Conservation (phyloP, 2,113 vertebrate species). For the Oenanthe oenanthe region DNA sequence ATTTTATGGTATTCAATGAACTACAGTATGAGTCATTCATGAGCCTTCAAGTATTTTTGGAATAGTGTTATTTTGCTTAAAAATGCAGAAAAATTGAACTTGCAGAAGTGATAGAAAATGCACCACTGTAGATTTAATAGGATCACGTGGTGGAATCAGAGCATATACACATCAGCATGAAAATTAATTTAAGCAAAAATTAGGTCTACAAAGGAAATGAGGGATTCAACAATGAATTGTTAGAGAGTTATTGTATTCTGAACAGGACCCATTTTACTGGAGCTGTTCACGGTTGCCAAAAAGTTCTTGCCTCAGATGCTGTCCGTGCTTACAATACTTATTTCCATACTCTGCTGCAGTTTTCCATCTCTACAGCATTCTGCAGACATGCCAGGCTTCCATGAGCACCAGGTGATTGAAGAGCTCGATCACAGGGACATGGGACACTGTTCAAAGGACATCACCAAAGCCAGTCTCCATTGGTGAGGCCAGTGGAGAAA, state of each 20-base stretch:
- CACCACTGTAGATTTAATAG: slow-evolving; percentile 50
- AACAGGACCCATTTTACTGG: slow-evolving; percentile 58
- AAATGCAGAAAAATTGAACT: slow-evolving; percentile 58
- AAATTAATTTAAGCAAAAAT: slow-evolving; percentile 62
- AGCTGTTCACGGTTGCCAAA: slow-evolving; percentile 53
- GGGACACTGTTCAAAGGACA: not conserved
- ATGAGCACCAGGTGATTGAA: not conserved
- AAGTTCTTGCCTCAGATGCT: slow-evolving; percentile 58
- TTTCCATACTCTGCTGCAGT: not conserved
- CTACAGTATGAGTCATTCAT: slow-evolving; percentile 76
- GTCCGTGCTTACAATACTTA: slow-evolving; percentile 63
- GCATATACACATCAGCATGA: not conserved
- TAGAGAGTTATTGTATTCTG: slow-evolving; percentile 21
- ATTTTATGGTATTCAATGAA: slow-evolving; percentile 74
- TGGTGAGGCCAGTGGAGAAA: not conserved
- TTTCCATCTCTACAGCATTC: not conserved
- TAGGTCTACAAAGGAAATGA: slow-evolving; percentile 11
- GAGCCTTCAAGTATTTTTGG: slow-evolving; percentile 77
- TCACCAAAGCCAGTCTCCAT: not conserved
- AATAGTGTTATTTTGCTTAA: slow-evolving; percentile 73
- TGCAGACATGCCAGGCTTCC: not conserved
- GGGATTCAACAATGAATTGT: slow-evolving; percentile 39
- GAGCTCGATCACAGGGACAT: not conserved
- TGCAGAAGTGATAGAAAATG: slow-evolving; percentile 72
- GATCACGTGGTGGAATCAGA: slow-evolving; percentile 52